These are phyloP conservation scores for Orchestes rusci DNA, from an alignment of 2,888 invertebrate species.

Conservation along the genomic window DNA sequence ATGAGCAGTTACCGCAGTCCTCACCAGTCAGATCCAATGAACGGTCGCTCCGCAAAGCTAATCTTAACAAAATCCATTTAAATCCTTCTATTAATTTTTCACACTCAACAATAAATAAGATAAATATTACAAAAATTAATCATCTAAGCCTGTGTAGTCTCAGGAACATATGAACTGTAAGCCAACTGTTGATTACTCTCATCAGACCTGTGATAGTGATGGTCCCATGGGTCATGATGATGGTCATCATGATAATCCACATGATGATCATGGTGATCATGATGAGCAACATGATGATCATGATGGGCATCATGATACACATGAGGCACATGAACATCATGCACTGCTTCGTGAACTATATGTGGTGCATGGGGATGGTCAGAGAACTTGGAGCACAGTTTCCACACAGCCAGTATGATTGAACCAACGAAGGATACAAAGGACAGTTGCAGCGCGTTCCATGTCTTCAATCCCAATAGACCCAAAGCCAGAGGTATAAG, in stretches of 20 bases:
- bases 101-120: slow-evolving; percentile 8
- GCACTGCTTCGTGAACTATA: slow-evolving; percentile 27
- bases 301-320: slow-evolving; percentile 21
- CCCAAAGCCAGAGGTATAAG: slow-evolving; percentile 79
- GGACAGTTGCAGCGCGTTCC: slow-evolving; percentile 79
- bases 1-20: too few species aligned
- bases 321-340: slow-evolving; percentile 23
- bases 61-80: too few species aligned
- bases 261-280: slow-evolving; percentile 18
- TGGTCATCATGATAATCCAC: slow-evolving; percentile 51
- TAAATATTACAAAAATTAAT: slow-evolving; percentile 3
- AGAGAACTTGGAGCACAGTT: slow-evolving; percentile 66
- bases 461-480: slow-evolving; percentile 76
- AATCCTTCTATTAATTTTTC: too few species aligned
- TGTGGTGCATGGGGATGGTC: slow-evolving; percentile 22
- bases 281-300: slow-evolving; percentile 17
- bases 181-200: slow-evolving; percentile 61
- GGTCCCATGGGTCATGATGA: slow-evolving; percentile 50
- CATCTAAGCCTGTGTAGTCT: slow-evolving; percentile 8
- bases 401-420: slow-evolving; percentile 77
- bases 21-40: too few species aligned
- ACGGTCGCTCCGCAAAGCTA: too few species aligned
- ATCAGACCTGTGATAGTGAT: slow-evolving; percentile 45
- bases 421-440: slow-evolving; percentile 83
- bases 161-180: slow-evolving; percentile 55